A percentile compares a stretch with the other conserved stretches of the same genome.
phyloP scores from a whole-genome alignment of 2,888 invertebrate genomes.

The Griposia aprilina region DNA sequence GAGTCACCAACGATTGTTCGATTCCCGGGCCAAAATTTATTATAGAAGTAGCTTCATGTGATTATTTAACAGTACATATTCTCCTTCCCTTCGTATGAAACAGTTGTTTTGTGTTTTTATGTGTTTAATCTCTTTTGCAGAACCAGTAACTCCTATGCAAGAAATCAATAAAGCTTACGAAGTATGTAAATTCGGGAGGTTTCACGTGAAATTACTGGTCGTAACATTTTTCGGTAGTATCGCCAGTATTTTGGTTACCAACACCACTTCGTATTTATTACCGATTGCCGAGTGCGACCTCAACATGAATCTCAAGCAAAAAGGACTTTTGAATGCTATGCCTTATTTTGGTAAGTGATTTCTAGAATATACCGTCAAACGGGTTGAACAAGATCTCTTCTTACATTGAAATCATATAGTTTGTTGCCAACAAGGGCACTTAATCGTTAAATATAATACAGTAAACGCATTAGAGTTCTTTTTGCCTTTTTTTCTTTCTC shows the following conservation, averaged over 20 bases:
- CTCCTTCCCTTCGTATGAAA: neutral
- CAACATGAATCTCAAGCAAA: slow-evolving; percentile 79
- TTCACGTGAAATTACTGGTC: slow-evolving; percentile 76
- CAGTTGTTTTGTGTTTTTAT: neutral
- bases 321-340: slow-evolving; percentile 79
- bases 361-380: neutral
- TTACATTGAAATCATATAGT: too few relatives aligned
- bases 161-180: slow-evolving; percentile 78
- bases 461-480: too few relatives aligned
- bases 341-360: slow-evolving; percentile 78
- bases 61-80: neutral
- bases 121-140: slow-evolving; percentile 47
- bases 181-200: slow-evolving; percentile 79
- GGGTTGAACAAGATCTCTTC: too few relatives aligned
- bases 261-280: slow-evolving; percentile 77
- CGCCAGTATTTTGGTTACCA: slow-evolving; percentile 73
- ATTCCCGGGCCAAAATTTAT: neutral
- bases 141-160: slow-evolving; percentile 74
- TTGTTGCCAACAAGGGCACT: too few relatives aligned
- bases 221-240: slow-evolving; percentile 73
- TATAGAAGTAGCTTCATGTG: neutral
- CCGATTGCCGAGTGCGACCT: slow-evolving; percentile 83
- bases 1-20: neutral
- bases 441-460: too few relatives aligned
- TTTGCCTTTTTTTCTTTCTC: too few relatives aligned